These are phyloP conservation scores for Yponomeuta cagnagella DNA, from an alignment of 2,888 invertebrate species.

Conservation along the genomic window DNA sequence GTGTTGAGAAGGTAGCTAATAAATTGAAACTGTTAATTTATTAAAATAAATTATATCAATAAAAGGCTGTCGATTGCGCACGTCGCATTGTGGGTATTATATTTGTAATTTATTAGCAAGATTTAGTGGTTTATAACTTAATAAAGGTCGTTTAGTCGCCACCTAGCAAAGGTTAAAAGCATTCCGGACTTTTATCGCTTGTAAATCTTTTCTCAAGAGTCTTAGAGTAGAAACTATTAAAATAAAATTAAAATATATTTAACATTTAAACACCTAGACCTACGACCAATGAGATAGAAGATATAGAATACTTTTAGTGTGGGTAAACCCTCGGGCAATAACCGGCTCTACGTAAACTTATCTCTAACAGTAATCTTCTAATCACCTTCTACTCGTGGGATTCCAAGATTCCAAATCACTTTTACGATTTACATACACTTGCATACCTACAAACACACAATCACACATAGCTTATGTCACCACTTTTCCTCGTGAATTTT, in stretches of 20 bases:
- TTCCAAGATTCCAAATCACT: neutral
- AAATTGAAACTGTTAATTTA: neutral
- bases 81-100: neutral
- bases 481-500: no score
- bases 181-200: conserved; percentile 1
- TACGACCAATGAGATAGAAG: neutral
- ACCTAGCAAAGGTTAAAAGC: neutral
- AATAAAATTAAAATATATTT: neutral
- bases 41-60: neutral
- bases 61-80: neutral
- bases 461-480: no score
- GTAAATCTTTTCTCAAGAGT: neutral
- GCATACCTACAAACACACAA: neutral
- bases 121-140: conserved; percentile 2
- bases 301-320: neutral
- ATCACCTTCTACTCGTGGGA: neutral
- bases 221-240: neutral
- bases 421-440: neutral
- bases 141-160: neutral
- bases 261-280: neutral
- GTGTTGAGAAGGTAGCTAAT: neutral
- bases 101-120: neutral
- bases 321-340: neutral
- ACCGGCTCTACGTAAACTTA: neutral
- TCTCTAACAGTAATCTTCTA: neutral